These are phyloP conservation scores for Fundulus diaphanus DNA, from an alignment of 2,797 vertebrate species.

Conservation along the genomic window DNA sequence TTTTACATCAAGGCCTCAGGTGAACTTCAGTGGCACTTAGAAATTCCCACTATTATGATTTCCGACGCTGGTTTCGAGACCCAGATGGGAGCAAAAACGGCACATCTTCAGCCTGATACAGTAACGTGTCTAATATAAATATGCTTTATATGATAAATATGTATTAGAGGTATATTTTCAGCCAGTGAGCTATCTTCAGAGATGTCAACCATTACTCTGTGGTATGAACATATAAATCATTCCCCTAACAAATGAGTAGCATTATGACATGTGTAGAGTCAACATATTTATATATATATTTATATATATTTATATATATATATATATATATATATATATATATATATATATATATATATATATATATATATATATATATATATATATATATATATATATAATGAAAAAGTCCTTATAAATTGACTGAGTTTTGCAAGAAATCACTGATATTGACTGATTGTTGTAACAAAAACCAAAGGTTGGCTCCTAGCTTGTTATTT, in stretches of 20 bases:
- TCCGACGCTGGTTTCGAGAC: conserved; percentile 57
- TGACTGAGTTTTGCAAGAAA: conserved; percentile 58
- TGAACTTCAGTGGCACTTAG: conserved; percentile 71
- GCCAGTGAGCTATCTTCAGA: conserved; percentile 72
- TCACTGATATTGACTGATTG: conserved; percentile 65
- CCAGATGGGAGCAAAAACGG: conserved; percentile 55
- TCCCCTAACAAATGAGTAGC: conserved; percentile 60
- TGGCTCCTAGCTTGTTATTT: conserved; percentile 74
- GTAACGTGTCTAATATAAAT: conserved; percentile 65
- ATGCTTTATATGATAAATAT: conserved; percentile 76
- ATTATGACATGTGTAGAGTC: conserved; percentile 62
- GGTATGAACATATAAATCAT: conserved; percentile 51
- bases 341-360: conserved; percentile 62
- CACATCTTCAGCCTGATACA: conserved; percentile 60
- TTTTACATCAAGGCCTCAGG: conserved; percentile 77
- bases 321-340: conserved; percentile 60
- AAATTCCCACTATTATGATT: conserved; percentile 43
- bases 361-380: conserved; percentile 69
- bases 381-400: conserved; percentile 68
- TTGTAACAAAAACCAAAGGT: conserved; percentile 84
- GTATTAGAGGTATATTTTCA: conserved; percentile 79
- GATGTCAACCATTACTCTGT: conserved; percentile 74
- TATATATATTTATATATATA: conserved; percentile 38
- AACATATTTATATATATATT: conserved; percentile 65
- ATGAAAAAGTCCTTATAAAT: conserved; percentile 59